Conservation (phyloP, 2,113 vertebrate species). For the Plecotus auritus region DNA sequence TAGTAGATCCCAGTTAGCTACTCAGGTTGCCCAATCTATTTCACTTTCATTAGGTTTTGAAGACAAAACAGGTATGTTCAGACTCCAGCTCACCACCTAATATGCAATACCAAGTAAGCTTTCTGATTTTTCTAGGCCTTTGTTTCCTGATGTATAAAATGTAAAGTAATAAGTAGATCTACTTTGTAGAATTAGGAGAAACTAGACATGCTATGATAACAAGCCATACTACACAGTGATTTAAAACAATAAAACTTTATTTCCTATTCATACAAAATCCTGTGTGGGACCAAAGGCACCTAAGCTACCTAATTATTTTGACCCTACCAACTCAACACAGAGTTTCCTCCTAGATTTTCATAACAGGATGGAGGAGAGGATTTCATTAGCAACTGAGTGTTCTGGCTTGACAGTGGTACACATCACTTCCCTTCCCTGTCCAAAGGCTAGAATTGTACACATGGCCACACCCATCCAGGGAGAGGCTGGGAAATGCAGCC, state of each 20-base stretch:
- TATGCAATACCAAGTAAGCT: not conserved
- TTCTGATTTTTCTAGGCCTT: not conserved
- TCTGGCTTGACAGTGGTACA: not conserved
- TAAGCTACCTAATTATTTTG: not conserved
- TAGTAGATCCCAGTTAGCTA: not conserved
- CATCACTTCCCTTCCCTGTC: not conserved
- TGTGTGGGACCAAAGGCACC: not conserved
- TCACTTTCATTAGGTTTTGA: not conserved
- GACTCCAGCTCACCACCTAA: not conserved
- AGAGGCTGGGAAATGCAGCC: not conserved
- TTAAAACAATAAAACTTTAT: not conserved
- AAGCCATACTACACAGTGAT: not conserved
- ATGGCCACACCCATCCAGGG: not conserved
- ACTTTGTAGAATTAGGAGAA: not conserved
- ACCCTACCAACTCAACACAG: not conserved
- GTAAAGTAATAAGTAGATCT: not conserved
- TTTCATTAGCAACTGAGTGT: not conserved
- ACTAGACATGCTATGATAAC: not conserved
- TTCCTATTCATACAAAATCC: not conserved
- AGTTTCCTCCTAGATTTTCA: not conserved
- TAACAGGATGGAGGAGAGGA: not conserved
- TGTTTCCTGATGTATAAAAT: not conserved
- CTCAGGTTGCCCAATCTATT: not conserved
- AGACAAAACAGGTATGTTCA: not conserved
- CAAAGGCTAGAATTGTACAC: not conserved